Evolutionary conservation across 1,140 invertebrate species (phyloP), one percentile per base, ranked within the genome.

Genomic region (Danaus plexippus): DNA sequence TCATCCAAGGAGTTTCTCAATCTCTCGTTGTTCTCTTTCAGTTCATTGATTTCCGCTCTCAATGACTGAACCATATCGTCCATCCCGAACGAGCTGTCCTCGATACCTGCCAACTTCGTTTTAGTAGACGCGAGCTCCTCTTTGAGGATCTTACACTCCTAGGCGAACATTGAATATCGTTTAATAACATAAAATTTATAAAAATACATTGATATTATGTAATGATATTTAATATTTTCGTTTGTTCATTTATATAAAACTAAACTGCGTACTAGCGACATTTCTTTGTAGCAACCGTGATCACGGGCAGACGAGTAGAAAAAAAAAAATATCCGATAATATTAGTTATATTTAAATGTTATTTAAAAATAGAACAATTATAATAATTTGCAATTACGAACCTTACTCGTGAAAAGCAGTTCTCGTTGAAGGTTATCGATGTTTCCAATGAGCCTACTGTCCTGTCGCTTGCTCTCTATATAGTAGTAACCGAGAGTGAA

Each of bases 401-500:
- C 87, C 85, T 88, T 88, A 48, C 80, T 81, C 47, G 78, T 71
- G 66, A 84, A 88, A 54, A 88, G 70, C 53, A 88, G 72, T 60
- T 88, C 85, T 40, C 86, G 76, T 56, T 88, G 87, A 10, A 88
- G 61, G 53, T 82, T 79, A 71, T 88, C 88, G 40, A 88, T 86
- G 61, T 77, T 87, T 11, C 76, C 84, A 61, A 88, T 80, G 32
- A 87, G 71, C 62, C 77, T 75, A 54, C 85, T 76, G 60, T 88
- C 93, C 66, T 91, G 89, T 69, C 90, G 90, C 67, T 87, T 91
- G 73, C 92, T 94, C 80, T 93, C 93, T 63, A 94, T 90, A 63
- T 91, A 92, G 78, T 94, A 93, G 80, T 93, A 93, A 15, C 92
- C 92, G 52, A 94, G 89, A n/a, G 91, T 90, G 69, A 95, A 94